phyloP scores from a whole-genome alignment of 2,113 vertebrate species.

The Myrmecobius fasciatus region DNA sequence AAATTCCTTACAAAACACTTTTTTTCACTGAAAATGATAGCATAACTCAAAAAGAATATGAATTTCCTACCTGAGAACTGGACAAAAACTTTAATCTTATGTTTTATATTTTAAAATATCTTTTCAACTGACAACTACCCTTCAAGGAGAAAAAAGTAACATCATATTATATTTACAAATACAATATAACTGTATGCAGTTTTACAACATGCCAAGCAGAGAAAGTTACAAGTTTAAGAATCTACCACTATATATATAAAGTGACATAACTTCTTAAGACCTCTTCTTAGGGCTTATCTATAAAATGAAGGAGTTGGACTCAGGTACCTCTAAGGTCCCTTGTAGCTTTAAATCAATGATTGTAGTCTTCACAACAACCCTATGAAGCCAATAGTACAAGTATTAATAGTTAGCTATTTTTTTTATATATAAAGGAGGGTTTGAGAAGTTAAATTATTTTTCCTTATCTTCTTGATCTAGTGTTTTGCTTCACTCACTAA shows the following conservation, averaged over 20 bases:
- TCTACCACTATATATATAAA: not conserved
- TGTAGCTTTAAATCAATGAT: not conserved
- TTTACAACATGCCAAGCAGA: not conserved
- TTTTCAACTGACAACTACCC: not conserved
- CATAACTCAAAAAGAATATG: not conserved
- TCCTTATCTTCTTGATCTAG: not conserved
- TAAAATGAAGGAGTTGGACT: not conserved
- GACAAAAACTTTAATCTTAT: not conserved
- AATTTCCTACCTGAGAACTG: not conserved
- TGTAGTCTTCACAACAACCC: not conserved
- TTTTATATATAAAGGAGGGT: not conserved
- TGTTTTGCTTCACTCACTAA: not conserved
- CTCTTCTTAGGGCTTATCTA: not conserved
- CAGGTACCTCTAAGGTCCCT: not conserved
- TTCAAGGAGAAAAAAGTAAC: not conserved
- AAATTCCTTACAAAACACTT: not conserved
- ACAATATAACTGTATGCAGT: not conserved
- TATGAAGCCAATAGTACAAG: not conserved
- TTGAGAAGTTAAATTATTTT: not conserved
- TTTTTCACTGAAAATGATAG: not conserved
- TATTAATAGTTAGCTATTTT: not conserved
- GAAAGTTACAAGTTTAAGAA: slow-evolving; percentile 18
- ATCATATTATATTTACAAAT: not conserved
- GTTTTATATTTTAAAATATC: not conserved
- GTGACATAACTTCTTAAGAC: not conserved